Percentiles rank a stretch among this genome's conserved stretches.
These are phyloP conservation scores for Philereme transversata DNA, from an alignment of 2,888 invertebrate genomes.

Conservation along the genomic window DNA sequence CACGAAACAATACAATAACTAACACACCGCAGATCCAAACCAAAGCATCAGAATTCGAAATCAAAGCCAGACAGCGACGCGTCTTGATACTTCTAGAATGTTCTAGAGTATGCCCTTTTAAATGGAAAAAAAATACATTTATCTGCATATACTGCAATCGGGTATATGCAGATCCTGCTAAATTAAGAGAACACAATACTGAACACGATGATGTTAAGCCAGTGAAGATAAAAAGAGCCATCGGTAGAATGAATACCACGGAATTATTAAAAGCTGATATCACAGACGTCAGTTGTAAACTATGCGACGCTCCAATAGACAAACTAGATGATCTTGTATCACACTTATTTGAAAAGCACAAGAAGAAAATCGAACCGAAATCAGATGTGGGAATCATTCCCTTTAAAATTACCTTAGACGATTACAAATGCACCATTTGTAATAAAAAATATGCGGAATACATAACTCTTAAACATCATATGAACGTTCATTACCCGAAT, in stretches of 20 bases:
- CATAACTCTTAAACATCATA: slow-evolving; percentile 48
- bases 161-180: slow-evolving; percentile 40
- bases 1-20: not conserved
- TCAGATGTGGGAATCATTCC: slow-evolving; percentile 22
- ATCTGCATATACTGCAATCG: slow-evolving; percentile 51
- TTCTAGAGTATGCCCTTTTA: slow-evolving; percentile 24
- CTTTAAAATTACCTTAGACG: slow-evolving; percentile 15
- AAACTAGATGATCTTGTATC: slow-evolving; percentile 14
- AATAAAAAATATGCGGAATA: slow-evolving; percentile 14
- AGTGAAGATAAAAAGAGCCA: slow-evolving; percentile 6
- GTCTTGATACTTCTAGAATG: slow-evolving; percentile 37
- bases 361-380: slow-evolving; percentile 17
- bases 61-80: slow-evolving; percentile 36
- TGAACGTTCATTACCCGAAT: slow-evolving; percentile 59
- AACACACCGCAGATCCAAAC: not conserved
- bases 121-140: slow-evolving; percentile 15
- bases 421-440: slow-evolving; percentile 25
- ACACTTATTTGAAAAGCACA: slow-evolving; percentile 24
- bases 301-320: slow-evolving; percentile 21
- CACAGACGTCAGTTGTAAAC: slow-evolving; percentile 27
- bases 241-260: slow-evolving; percentile 8
- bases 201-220: slow-evolving; percentile 13
- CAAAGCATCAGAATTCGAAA: not conserved
- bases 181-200: slow-evolving; percentile 16
- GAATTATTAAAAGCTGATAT: slow-evolving; percentile 23